Conservation (phyloP, 2,113 vertebrate genomes). For the Vireo altiloquus region DNA sequence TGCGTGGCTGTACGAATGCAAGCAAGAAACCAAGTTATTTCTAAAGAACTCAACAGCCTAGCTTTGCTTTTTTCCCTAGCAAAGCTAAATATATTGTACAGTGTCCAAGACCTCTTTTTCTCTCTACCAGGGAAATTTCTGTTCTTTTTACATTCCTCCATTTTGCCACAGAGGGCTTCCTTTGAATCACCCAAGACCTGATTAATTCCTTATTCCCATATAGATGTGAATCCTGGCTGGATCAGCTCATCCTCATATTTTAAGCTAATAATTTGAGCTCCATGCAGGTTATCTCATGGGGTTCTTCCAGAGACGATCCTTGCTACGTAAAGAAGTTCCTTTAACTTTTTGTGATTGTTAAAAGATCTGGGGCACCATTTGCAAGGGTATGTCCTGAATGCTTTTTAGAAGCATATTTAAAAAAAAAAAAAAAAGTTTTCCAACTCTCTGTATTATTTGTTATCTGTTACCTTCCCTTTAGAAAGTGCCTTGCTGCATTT, state of each 20-base stretch:
- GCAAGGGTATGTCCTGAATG: background rate
- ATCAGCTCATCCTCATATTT: background rate
- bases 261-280: background rate
- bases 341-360: background rate
- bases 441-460: background rate
- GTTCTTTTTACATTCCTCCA: background rate
- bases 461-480: background rate
- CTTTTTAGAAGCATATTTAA: background rate
- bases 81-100: background rate
- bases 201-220: background rate
- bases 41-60: background rate
- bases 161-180: background rate
- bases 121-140: background rate
- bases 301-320: background rate
- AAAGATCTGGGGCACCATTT: background rate
- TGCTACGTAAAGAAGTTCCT: background rate
- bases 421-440: background rate
- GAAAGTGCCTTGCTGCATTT: slow-evolving; percentile 15
- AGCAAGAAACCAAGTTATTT: background rate
- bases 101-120: background rate
- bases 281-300: fast-evolving
- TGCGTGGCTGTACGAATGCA: background rate
- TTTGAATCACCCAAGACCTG: background rate
- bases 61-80: background rate
- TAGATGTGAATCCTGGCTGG: background rate